phyloP scores from a whole-genome alignment of 1,140 invertebrate species.

The Solen grandis region DNA sequence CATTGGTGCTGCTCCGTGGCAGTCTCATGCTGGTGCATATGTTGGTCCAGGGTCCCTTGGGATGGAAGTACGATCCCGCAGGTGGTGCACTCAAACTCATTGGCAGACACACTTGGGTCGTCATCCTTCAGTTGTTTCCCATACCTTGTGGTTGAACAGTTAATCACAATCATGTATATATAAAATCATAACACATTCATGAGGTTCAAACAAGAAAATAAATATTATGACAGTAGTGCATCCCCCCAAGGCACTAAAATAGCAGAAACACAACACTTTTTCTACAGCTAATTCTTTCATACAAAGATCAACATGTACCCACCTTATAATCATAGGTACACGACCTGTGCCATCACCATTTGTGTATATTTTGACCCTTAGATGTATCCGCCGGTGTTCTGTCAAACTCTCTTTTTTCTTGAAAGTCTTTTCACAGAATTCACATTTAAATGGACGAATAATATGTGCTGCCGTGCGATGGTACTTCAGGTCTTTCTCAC shows the following conservation, averaged over 20 bases:
- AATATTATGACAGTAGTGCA: too few relatives aligned
- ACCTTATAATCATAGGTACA: too few relatives aligned
- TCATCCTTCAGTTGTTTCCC: too few relatives aligned
- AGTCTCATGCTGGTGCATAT: slow-evolving; percentile 42
- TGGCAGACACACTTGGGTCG: too few relatives aligned
- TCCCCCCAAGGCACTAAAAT: too few relatives aligned
- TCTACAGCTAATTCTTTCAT: too few relatives aligned
- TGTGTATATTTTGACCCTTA: slow-evolving; percentile 14
- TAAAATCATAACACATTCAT: too few relatives aligned
- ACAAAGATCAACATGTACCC: too few relatives aligned
- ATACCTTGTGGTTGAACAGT: too few relatives aligned
- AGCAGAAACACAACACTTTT: too few relatives aligned
- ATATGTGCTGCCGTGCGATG: slow-evolving; percentile 49
- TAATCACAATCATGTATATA: too few relatives aligned
- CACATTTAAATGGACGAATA: slow-evolving; percentile 51
- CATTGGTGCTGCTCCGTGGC: slow-evolving; percentile 36
- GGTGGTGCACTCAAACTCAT: slow-evolving; percentile 32
- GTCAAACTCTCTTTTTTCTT: slow-evolving; percentile 49
- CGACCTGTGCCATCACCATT: not conserved
- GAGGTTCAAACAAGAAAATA: too few relatives aligned
- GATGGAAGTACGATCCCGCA: slow-evolving; percentile 37
- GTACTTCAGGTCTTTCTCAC: slow-evolving; percentile 45
- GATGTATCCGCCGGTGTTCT: slow-evolving; percentile 46
- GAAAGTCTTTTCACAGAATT: slow-evolving; percentile 53
- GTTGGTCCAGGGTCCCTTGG: slow-evolving; percentile 36